phyloP scores from a whole-genome alignment of 2,113 vertebrate species.

The Solea solea region DNA sequence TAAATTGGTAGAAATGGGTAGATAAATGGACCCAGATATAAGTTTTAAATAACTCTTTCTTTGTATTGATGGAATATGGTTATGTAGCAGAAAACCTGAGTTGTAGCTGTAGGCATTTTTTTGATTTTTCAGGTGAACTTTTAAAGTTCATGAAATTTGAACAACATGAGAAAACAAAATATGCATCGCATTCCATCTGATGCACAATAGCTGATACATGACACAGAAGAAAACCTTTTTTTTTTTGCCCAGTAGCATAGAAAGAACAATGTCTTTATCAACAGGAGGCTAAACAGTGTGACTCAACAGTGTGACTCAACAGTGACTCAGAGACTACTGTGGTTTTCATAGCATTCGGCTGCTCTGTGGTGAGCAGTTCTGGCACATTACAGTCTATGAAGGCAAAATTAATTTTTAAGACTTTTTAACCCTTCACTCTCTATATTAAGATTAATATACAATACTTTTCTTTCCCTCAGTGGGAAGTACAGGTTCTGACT shows the following conservation, averaged over 20 bases:
- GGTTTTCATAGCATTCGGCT: not conserved
- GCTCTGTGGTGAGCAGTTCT: not conserved
- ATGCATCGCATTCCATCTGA: not conserved
- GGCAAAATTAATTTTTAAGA: not conserved
- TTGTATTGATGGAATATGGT: no score
- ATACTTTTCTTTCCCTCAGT: no score
- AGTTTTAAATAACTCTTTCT: no score
- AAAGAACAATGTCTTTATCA: not conserved
- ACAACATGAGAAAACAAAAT: not conserved
- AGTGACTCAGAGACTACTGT: conserved; percentile 8
- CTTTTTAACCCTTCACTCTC: not conserved
- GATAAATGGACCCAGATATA: no score
- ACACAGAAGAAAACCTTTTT: not conserved
- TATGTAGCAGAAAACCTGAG: no score
- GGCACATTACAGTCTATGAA: not conserved
- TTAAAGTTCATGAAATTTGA: not conserved
- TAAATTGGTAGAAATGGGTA: no score
- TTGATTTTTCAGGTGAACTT: not conserved
- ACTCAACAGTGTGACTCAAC: conserved; percentile 12
- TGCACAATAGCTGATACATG: not conserved
- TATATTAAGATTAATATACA: not conserved
- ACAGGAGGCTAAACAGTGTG: not conserved
- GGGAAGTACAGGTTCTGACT: no score
- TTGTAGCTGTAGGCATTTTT: not conserved
- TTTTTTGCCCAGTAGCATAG: not conserved